Evolutionary conservation across 2,888 invertebrate genomes (phyloP).

Genomic region (Rhaphigaster nebulosa): DNA sequence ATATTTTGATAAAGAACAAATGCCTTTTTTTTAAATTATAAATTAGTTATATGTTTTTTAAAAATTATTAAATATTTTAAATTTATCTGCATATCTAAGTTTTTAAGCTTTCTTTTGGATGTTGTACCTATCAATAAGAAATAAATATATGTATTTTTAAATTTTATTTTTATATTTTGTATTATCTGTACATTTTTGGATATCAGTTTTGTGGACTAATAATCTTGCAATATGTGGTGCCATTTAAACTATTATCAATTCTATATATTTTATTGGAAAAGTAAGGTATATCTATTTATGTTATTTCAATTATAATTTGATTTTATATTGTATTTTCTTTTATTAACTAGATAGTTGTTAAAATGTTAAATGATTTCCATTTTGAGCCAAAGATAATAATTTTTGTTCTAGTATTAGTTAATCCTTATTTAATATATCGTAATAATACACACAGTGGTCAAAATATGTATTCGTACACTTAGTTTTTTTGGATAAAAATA

Average conservation of each 20-base stretch:
- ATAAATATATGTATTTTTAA: background rate
- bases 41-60: background rate
- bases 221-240: constrained; percentile 28
- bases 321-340: constrained; percentile 7
- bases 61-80: background rate
- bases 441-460: too few species aligned
- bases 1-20: background rate
- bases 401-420: background rate
- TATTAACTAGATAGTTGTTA: background rate
- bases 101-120: background rate
- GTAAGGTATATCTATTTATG: background rate
- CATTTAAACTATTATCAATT: background rate
- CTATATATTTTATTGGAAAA: constrained; percentile 39
- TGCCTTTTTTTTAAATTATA: background rate
- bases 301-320: background rate
- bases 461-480: too few species aligned
- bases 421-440: background rate
- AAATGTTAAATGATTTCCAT: constrained; percentile 1
- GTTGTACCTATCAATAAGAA: background rate
- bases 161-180: background rate
- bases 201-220: background rate
- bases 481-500: too few species aligned
- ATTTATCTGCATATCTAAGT: background rate
- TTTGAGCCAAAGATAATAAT: background rate
- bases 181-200: background rate